phyloP scores from a whole-genome alignment of 2,797 vertebrate genomes.

The Hyperoplus lanceolatus region DNA sequence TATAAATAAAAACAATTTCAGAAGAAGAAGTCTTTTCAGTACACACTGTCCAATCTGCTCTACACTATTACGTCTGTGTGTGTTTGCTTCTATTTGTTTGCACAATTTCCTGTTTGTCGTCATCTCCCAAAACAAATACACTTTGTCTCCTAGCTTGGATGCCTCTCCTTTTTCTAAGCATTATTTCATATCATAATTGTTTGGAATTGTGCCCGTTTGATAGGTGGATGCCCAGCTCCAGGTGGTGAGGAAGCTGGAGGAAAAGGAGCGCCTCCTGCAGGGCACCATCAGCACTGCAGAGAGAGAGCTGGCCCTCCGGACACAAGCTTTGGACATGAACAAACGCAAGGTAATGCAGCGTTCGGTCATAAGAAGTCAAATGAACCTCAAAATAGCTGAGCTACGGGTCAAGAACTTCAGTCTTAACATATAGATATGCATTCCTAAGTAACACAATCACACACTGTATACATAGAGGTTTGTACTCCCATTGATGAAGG shows the following conservation, averaged over 20 bases:
- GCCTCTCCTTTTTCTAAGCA: background rate
- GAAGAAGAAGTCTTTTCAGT: background rate
- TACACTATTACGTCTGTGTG: background rate
- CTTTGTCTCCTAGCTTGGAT: background rate
- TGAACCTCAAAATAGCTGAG: too few relatives aligned
- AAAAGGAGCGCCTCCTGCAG: conserved; percentile 97
- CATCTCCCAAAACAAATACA: background rate
- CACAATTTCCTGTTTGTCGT: background rate
- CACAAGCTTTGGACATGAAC: conserved; percentile 97
- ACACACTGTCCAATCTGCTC: background rate
- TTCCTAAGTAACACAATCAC: background rate
- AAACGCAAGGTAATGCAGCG: conserved; percentile 92
- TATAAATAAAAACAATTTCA: background rate
- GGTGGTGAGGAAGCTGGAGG: conserved; percentile 96
- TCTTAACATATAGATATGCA: background rate
- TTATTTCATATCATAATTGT: background rate
- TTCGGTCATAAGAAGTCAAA: fast-evolving
- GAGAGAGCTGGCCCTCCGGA: conserved; percentile 92
- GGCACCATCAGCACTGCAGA: conserved; percentile 96
- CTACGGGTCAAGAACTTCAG: background rate
- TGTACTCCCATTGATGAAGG: background rate
- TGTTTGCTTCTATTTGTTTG: background rate
- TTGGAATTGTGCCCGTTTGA: background rate
- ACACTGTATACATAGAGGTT: background rate
- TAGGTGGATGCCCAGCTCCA: conserved; percentile 97